Evolutionary conservation across 2,797 vertebrate species (phyloP).

Genomic region (Melanogrammus aeglefinus): DNA sequence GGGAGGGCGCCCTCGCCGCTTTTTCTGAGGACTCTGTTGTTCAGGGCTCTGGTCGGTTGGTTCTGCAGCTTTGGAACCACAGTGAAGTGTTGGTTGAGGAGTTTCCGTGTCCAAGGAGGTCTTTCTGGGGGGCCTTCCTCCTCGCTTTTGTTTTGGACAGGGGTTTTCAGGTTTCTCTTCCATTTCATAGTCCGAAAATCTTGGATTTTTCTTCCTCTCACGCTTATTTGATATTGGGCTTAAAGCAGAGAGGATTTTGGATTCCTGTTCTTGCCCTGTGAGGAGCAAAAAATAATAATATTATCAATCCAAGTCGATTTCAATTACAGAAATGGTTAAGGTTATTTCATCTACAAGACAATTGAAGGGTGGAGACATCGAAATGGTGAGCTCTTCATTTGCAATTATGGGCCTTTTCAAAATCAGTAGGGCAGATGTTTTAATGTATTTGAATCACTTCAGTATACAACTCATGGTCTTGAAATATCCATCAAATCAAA

Average conservation of each 20-base stretch:
- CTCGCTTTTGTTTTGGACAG: not conserved
- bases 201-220: slow-evolving; percentile 54
- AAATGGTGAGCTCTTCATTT: not conserved
- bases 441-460: not conserved
- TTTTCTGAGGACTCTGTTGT: not conserved
- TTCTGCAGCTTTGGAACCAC: not conserved
- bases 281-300: slow-evolving; percentile 3
- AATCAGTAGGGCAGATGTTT: not conserved
- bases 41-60: not conserved
- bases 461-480: not conserved
- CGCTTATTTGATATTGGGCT: slow-evolving; percentile 41
- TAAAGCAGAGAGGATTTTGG: not conserved
- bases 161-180: fast-evolving
- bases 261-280: slow-evolving; percentile 36
- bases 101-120: not conserved
- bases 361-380: not conserved
- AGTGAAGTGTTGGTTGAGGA: slow-evolving; percentile 12
- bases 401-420: not conserved
- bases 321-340: not conserved
- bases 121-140: not conserved
- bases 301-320: not conserved
- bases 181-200: slow-evolving; percentile 53
- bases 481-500: not conserved
- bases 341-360: not conserved
- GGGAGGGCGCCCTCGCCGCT: not conserved